These are phyloP conservation scores for Spicauda simplicius DNA, from an alignment of 2,888 invertebrate genomes.

Conservation along the genomic window DNA sequence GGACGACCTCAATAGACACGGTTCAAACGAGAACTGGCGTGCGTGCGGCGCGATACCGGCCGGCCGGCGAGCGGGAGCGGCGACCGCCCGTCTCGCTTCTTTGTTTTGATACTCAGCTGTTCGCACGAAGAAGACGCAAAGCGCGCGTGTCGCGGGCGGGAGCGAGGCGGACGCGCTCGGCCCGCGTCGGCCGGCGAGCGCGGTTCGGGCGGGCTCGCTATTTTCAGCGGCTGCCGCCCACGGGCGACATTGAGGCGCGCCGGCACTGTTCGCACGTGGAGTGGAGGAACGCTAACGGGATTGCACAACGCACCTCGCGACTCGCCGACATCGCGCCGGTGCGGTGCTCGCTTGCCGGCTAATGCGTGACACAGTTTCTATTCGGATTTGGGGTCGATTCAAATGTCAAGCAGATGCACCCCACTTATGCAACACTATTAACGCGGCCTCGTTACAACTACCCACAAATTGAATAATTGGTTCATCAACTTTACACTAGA, in stretches of 20 bases:
- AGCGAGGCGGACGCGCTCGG: slow-evolving; percentile 48
- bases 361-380: slow-evolving; percentile 83
- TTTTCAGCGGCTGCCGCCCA: slow-evolving; percentile 71
- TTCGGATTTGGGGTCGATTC: slow-evolving; percentile 84
- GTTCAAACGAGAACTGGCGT: slow-evolving; percentile 81
- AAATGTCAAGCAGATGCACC: slow-evolving; percentile 84
- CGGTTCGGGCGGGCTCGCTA: slow-evolving; percentile 65
- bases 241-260: slow-evolving; percentile 80
- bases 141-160: slow-evolving; percentile 61
- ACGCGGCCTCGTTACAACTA: slow-evolving; percentile 60
- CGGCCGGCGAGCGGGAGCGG: slow-evolving; percentile 83
- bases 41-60: slow-evolving; percentile 76
- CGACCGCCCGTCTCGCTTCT: slow-evolving; percentile 81
- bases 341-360: slow-evolving; percentile 62
- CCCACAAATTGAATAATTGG: slow-evolving; percentile 57
- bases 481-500: slow-evolving; percentile 22
- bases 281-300: slow-evolving; percentile 71
- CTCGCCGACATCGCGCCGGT: slow-evolving; percentile 49
- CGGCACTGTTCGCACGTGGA: slow-evolving; percentile 77
- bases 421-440: slow-evolving; percentile 79
- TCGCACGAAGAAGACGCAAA: slow-evolving; percentile 63
- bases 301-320: slow-evolving; percentile 77
- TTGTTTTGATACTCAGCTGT: slow-evolving; percentile 86
- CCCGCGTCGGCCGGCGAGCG: slow-evolving; percentile 41
- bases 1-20: slow-evolving; percentile 76